Evolutionary conservation across 2,888 invertebrate genomes (phyloP).

Genomic region (Nemoura dubitans): DNA sequence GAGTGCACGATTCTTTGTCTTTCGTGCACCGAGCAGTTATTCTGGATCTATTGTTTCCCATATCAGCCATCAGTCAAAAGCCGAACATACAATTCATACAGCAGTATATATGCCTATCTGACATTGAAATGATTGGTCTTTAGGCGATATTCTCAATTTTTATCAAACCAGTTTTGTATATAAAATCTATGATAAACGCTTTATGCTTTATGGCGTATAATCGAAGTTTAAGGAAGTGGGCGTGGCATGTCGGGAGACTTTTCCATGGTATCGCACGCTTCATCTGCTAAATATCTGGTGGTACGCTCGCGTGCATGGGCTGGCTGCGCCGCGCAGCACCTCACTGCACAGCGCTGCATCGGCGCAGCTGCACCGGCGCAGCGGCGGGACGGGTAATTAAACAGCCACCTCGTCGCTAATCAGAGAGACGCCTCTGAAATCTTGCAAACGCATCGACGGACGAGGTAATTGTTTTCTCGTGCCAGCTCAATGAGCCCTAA

Average conservation of each 20-base stretch:
- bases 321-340: background rate
- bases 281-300: conserved; percentile 2
- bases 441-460: background rate
- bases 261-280: conserved; percentile 26
- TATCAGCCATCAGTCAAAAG: conserved; percentile 18
- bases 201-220: conserved; percentile 9
- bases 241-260: background rate
- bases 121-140: conserved; percentile 23
- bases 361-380: background rate
- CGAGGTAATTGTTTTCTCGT: background rate
- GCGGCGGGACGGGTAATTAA: background rate
- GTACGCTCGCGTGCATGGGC: conserved; percentile 16
- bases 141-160: conserved; percentile 22
- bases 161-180: conserved; percentile 33
- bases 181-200: conserved; percentile 31
- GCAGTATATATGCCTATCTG: background rate
- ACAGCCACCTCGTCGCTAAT: background rate
- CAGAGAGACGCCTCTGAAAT: conserved; percentile 3
- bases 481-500: background rate
- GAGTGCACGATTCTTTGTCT: background rate
- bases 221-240: conserved; percentile 33
- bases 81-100: conserved; percentile 8
- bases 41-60: background rate
- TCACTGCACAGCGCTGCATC: background rate
- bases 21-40: background rate